phyloP scores from a whole-genome alignment of 2,113 vertebrate genomes.

The Turdus rufiventris region DNA sequence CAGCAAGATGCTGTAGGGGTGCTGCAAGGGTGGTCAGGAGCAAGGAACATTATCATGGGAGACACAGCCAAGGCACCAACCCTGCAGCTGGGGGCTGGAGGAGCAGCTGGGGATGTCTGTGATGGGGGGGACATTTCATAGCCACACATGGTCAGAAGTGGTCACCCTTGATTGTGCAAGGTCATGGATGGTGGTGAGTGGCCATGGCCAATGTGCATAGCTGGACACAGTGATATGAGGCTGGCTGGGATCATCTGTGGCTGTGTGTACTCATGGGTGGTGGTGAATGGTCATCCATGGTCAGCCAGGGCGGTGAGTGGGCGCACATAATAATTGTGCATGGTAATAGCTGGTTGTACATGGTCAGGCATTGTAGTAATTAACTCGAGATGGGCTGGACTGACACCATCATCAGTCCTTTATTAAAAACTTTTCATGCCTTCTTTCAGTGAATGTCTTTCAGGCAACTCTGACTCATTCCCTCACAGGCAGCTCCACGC shows the following conservation, averaged over 20 bases:
- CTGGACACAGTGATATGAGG: accelerated
- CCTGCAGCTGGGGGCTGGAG: not conserved
- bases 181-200: not conserved
- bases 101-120: not conserved
- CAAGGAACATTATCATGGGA: not conserved
- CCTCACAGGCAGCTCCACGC: too few species aligned
- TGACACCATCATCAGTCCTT: too few species aligned
- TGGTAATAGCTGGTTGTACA: too few species aligned
- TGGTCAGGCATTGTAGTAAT: too few species aligned
- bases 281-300: not conserved
- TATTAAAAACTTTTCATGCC: too few species aligned
- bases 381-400: too few species aligned
- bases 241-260: not conserved
- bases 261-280: too few species aligned
- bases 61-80: not conserved
- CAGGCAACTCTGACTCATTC: too few species aligned
- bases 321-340: not conserved
- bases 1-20: not conserved
- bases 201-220: accelerated
- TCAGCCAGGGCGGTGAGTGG: not conserved
- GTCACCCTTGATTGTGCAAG: accelerated
- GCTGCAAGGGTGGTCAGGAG: too few species aligned
- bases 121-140: not conserved
- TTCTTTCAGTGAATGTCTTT: too few species aligned
- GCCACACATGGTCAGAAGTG: accelerated